Evolutionary conservation across 2,113 vertebrate species (phyloP).

Genomic region (Callorhinus ursinus): DNA sequence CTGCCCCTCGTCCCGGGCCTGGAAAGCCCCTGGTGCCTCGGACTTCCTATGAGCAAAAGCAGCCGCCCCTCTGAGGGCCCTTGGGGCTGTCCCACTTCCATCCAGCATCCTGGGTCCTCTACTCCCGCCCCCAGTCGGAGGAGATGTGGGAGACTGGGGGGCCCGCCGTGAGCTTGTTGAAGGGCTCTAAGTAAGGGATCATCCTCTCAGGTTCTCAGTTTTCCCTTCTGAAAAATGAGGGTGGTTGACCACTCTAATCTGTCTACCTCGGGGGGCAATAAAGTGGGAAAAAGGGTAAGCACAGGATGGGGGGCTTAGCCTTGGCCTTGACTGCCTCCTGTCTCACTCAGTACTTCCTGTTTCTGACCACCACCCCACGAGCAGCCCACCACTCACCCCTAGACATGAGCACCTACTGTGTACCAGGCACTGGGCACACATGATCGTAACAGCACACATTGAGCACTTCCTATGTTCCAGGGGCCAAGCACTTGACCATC

Average conservation of each 20-base stretch:
- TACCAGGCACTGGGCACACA: not conserved
- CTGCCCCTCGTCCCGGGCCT: conserved; percentile 84
- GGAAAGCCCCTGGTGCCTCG: conserved; percentile 86
- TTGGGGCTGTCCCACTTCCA: not conserved
- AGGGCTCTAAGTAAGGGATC: not conserved
- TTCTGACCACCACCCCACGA: not conserved
- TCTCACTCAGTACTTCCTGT: not conserved
- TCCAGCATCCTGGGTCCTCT: not conserved
- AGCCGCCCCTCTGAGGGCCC: conserved; percentile 65
- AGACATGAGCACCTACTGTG: conserved; percentile 67
- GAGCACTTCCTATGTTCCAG: not conserved
- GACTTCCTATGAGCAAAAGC: conserved; percentile 84
- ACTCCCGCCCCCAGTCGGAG: not conserved
- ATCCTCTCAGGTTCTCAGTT: conserved; percentile 48
- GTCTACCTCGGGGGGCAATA: not conserved
- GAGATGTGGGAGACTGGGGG: not conserved
- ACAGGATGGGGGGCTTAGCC: not conserved
- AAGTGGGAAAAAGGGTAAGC: not conserved
- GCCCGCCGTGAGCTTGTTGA: not conserved
- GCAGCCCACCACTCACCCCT: not conserved
- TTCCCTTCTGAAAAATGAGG: conserved; percentile 61
- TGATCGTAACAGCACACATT: not conserved
- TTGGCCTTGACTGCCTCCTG: not conserved
- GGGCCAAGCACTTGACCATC: not conserved
- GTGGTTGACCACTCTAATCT: fast-evolving